Base-by-base conservation (phyloP, 1,140 invertebrate species). In the Drosophila lowei region DNA sequence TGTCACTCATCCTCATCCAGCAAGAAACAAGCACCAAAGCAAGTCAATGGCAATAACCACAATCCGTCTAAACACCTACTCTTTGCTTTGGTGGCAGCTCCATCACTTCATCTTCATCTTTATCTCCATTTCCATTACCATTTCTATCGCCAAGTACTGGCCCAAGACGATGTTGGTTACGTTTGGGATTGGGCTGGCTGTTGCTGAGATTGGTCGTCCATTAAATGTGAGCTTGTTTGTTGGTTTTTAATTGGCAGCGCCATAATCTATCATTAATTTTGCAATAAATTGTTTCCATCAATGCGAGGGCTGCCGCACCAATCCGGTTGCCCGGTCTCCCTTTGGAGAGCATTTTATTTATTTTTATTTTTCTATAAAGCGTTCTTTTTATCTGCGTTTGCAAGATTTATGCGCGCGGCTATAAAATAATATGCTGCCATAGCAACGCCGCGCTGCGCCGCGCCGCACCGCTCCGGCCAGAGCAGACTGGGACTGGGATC, bases 201-300 rank as follows among this genome's bases (percentile, higher is more conserved):
- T 58, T 72, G 65, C 53, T 30, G 30, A 46, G 58, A 57, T 72
- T 73, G 62, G 72, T 58, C 57, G 50, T 71, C 80, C 74, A 85
- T 85, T 78, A 86, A 83, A 64, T 88, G 84, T 56, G 60, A 75
- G 83, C 83, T 88, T 88, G 83, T 88, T 88, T 88, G 83, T 88
- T 88, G 85, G 84, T 88, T 88, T 86, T 88, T 88, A 88, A 88
- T 88, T 88, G 84, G 83, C 83, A 88, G 84, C 83, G 66, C 83
- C 84, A 88, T 88, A 88, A 88, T 88, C 83, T 88, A 88, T 88
- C 83, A 88, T 88, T 88, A 88, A 88, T 88, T 88, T 88, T 88
- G 75, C 83, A 79, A 88, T 88, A 88, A 88, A 88, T 88, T 88
- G 83, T 79, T 89, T 76, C 84, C 78, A 88, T 86, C 81, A 81